Evolutionary conservation across 2,113 vertebrate species (phyloP).

Genomic region (Lynx canadensis): DNA sequence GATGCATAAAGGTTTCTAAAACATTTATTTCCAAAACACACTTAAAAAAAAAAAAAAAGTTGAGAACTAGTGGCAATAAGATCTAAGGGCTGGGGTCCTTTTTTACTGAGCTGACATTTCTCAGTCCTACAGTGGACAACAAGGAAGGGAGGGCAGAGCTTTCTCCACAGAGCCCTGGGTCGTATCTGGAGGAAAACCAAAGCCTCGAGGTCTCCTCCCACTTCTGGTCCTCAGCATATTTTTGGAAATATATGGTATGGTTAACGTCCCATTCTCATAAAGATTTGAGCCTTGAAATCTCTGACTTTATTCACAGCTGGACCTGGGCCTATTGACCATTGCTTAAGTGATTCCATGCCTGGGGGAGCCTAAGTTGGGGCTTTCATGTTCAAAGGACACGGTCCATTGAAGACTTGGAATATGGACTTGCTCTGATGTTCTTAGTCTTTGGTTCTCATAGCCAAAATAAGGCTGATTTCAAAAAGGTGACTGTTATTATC

Average conservation of each 20-base stretch:
- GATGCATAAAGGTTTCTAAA: background rate
- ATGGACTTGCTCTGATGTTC: slow-evolving; percentile 85
- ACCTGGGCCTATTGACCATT: slow-evolving; percentile 77
- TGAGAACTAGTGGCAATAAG: background rate
- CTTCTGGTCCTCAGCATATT: background rate
- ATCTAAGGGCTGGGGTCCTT: background rate
- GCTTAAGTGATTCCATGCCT: slow-evolving; percentile 77
- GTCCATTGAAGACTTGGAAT: slow-evolving; percentile 84
- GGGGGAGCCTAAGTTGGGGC: slow-evolving; percentile 74
- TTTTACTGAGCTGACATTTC: background rate
- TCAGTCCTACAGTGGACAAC: background rate
- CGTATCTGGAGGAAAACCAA: background rate
- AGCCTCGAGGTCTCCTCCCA: background rate
- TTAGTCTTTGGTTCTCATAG: slow-evolving; percentile 78
- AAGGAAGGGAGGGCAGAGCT: background rate
- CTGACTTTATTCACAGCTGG: slow-evolving; percentile 86
- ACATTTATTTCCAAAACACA: background rate
- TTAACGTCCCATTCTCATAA: slow-evolving; percentile 51
- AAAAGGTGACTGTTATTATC: slow-evolving; percentile 73
- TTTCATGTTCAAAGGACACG: slow-evolving; percentile 87
- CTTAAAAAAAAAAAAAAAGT: background rate
- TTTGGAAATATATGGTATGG: slow-evolving; percentile 50
- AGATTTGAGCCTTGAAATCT: slow-evolving; percentile 73
- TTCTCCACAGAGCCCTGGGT: background rate
- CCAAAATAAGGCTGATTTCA: slow-evolving; percentile 79